Conservation (phyloP, 2,888 invertebrate species). For the Schizotus pectinicornis region DNA sequence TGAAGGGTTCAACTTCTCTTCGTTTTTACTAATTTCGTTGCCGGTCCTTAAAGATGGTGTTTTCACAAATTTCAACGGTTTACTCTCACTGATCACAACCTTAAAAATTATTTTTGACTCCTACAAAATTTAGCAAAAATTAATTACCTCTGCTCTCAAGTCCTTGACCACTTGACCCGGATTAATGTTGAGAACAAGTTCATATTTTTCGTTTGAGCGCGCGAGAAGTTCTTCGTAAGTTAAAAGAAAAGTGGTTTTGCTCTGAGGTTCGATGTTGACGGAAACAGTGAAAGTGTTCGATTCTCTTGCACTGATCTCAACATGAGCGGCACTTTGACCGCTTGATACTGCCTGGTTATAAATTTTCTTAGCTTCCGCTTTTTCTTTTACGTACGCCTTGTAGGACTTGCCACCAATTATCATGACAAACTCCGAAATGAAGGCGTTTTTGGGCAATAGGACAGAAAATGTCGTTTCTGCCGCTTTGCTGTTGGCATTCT, state of each 20-base stretch:
- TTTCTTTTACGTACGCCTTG: constrained; percentile 67
- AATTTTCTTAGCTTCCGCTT: constrained; percentile 64
- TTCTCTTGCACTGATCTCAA: constrained; percentile 65
- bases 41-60: constrained; percentile 14
- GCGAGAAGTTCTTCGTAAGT: constrained; percentile 74
- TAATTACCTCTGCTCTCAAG: constrained; percentile 59
- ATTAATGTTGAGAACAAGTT: constrained; percentile 70
- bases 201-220: constrained; percentile 68
- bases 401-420: constrained; percentile 65
- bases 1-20: constrained; percentile 55
- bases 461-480: constrained; percentile 69
- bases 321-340: constrained; percentile 66
- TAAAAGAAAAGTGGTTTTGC: constrained; percentile 68
- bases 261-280: constrained; percentile 67
- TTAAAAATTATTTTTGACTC: constrained; percentile 2
- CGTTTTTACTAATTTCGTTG: constrained; percentile 46
- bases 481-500: constrained; percentile 64
- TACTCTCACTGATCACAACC: constrained; percentile 18
- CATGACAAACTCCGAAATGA: constrained; percentile 71
- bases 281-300: constrained; percentile 71
- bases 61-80: constrained; percentile 12
- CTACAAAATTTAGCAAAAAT: background rate
- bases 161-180: constrained; percentile 69
- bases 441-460: constrained; percentile 70
- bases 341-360: constrained; percentile 56